Evolutionary conservation across 1,140 invertebrate genomes (phyloP), one percentile per base, ranked within the genome.

Genomic region (Pentalonia nigronervosa): DNA sequence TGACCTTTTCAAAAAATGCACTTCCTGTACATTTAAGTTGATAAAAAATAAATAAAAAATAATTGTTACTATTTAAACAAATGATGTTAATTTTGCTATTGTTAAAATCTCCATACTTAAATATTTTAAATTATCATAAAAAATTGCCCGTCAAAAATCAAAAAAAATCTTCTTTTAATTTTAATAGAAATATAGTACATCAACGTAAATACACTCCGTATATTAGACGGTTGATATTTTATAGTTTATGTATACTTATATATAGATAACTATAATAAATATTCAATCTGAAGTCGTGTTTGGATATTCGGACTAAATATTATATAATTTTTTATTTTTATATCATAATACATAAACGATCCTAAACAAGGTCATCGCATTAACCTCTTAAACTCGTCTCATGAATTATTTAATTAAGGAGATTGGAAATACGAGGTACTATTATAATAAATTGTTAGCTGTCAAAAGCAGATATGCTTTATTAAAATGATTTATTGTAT

Each of bases 381-480:
- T 89, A 89, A 89, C 87, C 87, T 89, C 48, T 53, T 88, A 53
- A 34, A 34, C 87, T 2, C 87, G 34, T 36, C 34, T 36, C 7
- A 23, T 89, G 36, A 89, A 89, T 50, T 89, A 89, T 9, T 53
- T 89, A 89, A 89, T 53, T 89, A 89, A 89, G 47, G 20, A 34
- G 48, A 89, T 89, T 36, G 50, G 87, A 56, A 89, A 89, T 50
- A 50, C 87, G 30, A 14, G 23, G 9, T 36, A 21, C 50, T n/a
- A 53, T 53, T 56, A 53, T 89, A 89, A 89, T 89, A 89, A 89
- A 89, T 53, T 87, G 50, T 56, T 89, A 50, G 30, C 87, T 36
- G 45, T 50, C 25, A n/a, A 48, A 21, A 87, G 4, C 48, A 87
- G 45, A 87, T 76, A 76, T n/a, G 60, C 17, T 76, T 17, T 76